Base-by-base conservation (phyloP, 2,888 invertebrate species). In the Dolomedes plantarius region DNA sequence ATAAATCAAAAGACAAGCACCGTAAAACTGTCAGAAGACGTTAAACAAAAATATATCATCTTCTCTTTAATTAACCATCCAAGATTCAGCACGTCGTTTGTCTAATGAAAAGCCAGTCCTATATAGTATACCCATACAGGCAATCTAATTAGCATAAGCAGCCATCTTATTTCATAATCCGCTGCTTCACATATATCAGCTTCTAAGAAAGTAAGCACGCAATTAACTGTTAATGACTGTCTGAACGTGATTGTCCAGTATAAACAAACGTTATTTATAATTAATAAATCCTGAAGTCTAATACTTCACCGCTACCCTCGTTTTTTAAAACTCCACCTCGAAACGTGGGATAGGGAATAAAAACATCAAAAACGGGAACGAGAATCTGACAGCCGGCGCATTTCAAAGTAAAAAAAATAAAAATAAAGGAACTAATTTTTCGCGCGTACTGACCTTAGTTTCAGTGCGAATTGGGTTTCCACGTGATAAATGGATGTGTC, bases 231-330 rank as follows among this genome's bases (percentile, higher is more conserved):
- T 36, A 36, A 36, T 36, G 36, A 36, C 6, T 7, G 9, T 36
- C 36, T 7, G 9, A 36, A 36, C 36, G 36, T 36, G 36, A 36
- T 36, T 36, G 36, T 36, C 9, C 5, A 36, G 36, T 9, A 46
- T 46, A 46, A 46, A 46, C 16, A 46, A 46, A 46, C 16, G 16
- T 11, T 16, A 46, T 46, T 46, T 46, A 46, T 16, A 46, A 46
- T 46, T 16, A 46, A 46, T 46, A 16, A 46, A 46, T 46, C 46
- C 46, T 23, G 23, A 1, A 56, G 23, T 56, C 39, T 75, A 74
- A 75, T 81, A 74, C 69, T 69, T 75, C 81, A 75, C 74, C 39
- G 69, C 62, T 71, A 81, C 69, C 81, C 81, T 74, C 69, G 81
- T 75, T 81, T 39, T 64, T 31, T 11, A 46, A 56, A 64, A 56